Base-by-base conservation (phyloP, 2,113 vertebrate species). In the Pterocles burchelli region DNA sequence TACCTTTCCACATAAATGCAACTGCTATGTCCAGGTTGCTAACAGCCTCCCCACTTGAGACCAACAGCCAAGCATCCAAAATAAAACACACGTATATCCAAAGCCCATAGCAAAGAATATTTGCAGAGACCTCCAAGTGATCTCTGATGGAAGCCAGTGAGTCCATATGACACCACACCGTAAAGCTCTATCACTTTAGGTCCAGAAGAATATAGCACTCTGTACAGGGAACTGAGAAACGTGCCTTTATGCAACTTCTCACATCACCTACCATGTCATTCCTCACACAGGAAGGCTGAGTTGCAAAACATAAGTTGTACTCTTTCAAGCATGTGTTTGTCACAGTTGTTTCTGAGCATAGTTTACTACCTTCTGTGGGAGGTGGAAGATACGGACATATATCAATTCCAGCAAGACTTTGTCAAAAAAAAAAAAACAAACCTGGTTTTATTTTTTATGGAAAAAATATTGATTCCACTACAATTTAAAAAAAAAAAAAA, bases 191-290 rank as follows among this genome's bases (percentile, higher is more conserved):
- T 7, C 17, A 12, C n/a, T 58, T 4, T 4, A 54, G 9, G 3
- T 43, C 7, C 36, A 31, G 31, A 29, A 73, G 13, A 79, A 45
- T 20, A 46, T 1, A 19, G 15, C 9, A 5, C 26, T 41, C 22
- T 24, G 22, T 31, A 24, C 9, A 54, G n/a, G 24, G 72, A 29
- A 41, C 3, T 14, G 51, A 77, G 34, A 10, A 67, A 58, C 2
- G 9, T 55, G 15, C 4, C 24, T 79, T 74, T 58, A 10, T 17
- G 6, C 17, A 68, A 20, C 0, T 0, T 54, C 72, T 78, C 48
- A 29, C 2, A 5, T 16, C 19, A 45, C 51, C 28, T 26, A 9
- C 1, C 3, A 17, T 0, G 0, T 58, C 28, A 31, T 61, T 67
- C 20, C 17, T 70, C 31, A 11, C 24, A 57, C 5, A 61, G 13